Conservation (phyloP, 1,140 invertebrate species). For the Pollicipes pollicipes region DNA sequence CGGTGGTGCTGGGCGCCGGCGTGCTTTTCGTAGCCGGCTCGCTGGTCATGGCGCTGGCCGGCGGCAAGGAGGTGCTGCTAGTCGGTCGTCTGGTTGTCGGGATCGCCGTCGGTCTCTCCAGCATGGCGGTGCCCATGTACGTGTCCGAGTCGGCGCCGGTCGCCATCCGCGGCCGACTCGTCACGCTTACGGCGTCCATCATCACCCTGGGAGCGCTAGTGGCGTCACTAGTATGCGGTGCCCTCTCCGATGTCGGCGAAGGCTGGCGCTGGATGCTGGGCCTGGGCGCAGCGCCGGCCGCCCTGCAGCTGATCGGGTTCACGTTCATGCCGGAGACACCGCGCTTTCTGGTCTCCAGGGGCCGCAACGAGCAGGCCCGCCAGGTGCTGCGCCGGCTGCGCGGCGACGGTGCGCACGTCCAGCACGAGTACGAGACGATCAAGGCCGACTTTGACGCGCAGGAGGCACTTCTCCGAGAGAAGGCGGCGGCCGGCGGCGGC, state of each 20-base stretch:
- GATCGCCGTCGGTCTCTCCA: slow-evolving; percentile 36
- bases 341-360: neutral
- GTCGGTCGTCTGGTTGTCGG: slow-evolving; percentile 39
- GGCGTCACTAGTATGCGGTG: neutral
- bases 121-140: slow-evolving; percentile 36
- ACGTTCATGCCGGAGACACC: neutral
- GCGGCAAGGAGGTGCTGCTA: slow-evolving; percentile 32
- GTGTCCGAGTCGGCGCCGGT: slow-evolving; percentile 36
- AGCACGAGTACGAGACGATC: neutral
- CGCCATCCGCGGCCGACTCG: slow-evolving; percentile 28
- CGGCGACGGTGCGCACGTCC: neutral
- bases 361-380: slow-evolving; percentile 41
- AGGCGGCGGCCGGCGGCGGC: neutral
- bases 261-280: slow-evolving; percentile 4
- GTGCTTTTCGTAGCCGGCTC: slow-evolving; percentile 38
- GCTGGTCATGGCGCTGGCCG: slow-evolving; percentile 34
- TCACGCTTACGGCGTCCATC: neutral
- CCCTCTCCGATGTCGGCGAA: neutral
- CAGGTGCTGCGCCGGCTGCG: slow-evolving; percentile 29
- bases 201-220: neutral
- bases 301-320: neutral
- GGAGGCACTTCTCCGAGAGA: neutral
- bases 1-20: slow-evolving; percentile 36
- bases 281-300: neutral
- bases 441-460: neutral